Base-by-base conservation (phyloP, 2,888 invertebrate species). In the Stramonita haemastoma region DNA sequence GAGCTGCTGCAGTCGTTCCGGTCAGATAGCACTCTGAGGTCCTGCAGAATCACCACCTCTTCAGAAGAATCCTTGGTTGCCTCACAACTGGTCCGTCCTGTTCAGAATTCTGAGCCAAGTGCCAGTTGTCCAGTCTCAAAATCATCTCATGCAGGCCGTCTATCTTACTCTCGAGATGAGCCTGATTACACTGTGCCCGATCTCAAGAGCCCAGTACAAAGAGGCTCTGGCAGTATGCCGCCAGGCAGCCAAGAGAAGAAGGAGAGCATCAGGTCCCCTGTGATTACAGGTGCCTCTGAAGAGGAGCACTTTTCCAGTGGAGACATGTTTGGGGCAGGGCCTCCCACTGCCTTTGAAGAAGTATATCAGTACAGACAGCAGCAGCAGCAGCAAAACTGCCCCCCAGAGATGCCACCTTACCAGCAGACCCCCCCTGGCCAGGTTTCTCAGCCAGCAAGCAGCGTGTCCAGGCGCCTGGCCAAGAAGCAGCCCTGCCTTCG, bases 291-390 rank as follows among this genome's bases (percentile, higher is more conserved):
- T 5, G 29, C 32, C 22, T 66, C 86, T 8, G 86, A 84, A 26
- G 89, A 89, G 19, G 89, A 89, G 6, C 89, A 36, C 46, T 57
- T 89, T 32, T 77, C 90, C 34, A 91, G 91, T 86, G 91, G 87
- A 70, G 91, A 91, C 56, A 57, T 91, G 19, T 91, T 90, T 86
- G 89, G 87, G 2, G 34, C 60, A 56, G 90, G 86, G 0, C 84
- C 89, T 57, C 22, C 17, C 36, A 11, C 46, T 4, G 85, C n/a
- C 19, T 73, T 66, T 22, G 46, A 83, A 22, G 81, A 83, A 83
- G 81, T 22, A 22, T 46, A 83, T 26, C 81, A 83, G 13, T 46
- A 83, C 81, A 36, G 81, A 83, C 29, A 83, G 8, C 36, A 83
- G 26, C 81, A 83, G 19, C 73, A 73, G n/a, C 73, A n/a, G 73